Evolutionary conservation across 37 sponge, comb jelly and placozoan genomes (phyloP), one percentile per base, ranked within the genome.

Genomic region (Halisarca cf. caerulea): DNA sequence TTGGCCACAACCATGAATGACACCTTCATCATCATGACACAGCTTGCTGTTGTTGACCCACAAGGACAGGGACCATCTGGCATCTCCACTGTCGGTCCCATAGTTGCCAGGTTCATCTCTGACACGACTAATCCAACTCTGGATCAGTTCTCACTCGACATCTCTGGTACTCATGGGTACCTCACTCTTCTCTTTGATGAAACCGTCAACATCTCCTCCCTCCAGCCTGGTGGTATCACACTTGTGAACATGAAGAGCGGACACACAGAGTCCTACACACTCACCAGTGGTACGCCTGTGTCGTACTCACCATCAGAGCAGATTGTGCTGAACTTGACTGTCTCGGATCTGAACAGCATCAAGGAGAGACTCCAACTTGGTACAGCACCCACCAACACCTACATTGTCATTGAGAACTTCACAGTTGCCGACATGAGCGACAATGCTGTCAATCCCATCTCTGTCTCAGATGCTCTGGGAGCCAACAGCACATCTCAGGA

Each of bases 141-240:
- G 18, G 72, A 55, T 15, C 68, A 41, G 21, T 96, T 87, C 81
- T 80, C 82, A 21, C 84, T 83, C 62, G 69, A 90, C 81, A 39
- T 74, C 45, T 74, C 77, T 25, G 92, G 87, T 24, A 32, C 74
- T 2, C 2, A 20, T 42, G 88, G 88, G 20, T n/a, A 75, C 21
- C 66, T 95, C 14, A 83, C 88, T 24, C 84, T 95, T 17, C 80
- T 89, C 62, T 95, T 95, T 79, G 66, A 85, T 40, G 95, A 95
- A 78, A 82, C 92, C 24, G 92, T 95, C 66, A 92, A 95, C 60
- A 59, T 89, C 55, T 68, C 86, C 15, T 94, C 97, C 18, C 78
- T 96, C 0, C 64, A 91, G 58, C 88, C 89, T 58, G 80, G 45
- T 70, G 86, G 86, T 7, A 85, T 96, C 6, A 89, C 90, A 2